Evolutionary conservation across 2,888 invertebrate species (phyloP).

Genomic region (Aleiodes testaceus): DNA sequence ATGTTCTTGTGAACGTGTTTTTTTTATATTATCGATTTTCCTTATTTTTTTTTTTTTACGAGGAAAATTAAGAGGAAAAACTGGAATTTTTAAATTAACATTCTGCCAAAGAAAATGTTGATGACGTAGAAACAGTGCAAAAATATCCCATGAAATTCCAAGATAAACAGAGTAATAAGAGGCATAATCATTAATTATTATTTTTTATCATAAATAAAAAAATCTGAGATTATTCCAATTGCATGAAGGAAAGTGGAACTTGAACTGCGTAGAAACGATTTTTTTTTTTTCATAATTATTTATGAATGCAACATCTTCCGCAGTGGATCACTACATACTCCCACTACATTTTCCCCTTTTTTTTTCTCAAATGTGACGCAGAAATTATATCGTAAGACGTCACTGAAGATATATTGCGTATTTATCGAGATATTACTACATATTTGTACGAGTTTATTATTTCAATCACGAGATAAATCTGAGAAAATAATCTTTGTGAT

Average conservation of each 20-base stretch:
- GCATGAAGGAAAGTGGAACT: conserved; percentile 4
- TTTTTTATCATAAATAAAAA: background rate
- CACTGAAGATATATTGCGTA: background rate
- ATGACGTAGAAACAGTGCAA: conserved; percentile 4
- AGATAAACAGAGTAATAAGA: background rate
- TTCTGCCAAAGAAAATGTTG: background rate
- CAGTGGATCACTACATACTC: background rate
- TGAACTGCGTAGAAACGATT: background rate
- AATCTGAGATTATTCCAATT: background rate
- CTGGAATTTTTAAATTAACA: background rate
- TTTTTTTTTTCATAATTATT: conserved; percentile 3
- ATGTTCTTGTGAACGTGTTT: no score
- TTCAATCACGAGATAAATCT: no score
- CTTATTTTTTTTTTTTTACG: background rate
- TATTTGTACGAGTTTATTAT: no score
- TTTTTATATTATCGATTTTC: background rate
- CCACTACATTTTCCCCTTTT: background rate
- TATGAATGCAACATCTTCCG: background rate
- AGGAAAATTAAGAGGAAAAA: conserved; percentile 18
- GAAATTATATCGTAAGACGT: conserved; percentile 10
- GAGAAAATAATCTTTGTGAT: no score
- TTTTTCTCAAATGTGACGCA: background rate
- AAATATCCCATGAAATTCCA: background rate
- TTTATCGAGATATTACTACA: no score
- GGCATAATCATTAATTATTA: background rate